Evolutionary conservation across 2,797 vertebrate genomes (phyloP), one percentile per base, ranked within the genome.

Genomic region (Lemur catta): DNA sequence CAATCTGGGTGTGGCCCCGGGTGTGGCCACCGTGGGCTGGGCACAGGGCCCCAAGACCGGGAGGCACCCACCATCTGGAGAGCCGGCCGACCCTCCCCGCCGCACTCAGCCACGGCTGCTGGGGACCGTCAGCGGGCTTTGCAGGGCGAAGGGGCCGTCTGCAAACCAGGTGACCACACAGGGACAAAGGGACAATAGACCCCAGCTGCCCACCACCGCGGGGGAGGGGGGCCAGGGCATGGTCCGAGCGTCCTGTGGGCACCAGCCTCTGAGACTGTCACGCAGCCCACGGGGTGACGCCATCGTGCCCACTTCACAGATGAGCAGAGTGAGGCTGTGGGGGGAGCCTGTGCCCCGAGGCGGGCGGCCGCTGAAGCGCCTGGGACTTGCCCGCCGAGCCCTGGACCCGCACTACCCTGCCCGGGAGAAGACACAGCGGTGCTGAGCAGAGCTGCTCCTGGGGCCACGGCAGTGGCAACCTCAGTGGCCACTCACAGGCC

Each of bases 141-240:
- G 26, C 18, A 61, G 61, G 41, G 26, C 11, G 6, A 5, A 28
- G 18, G 13, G 11, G 52, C 55, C 1, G 14, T 9, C 20, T n/a
- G 28, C 52, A 28, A 52, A 69, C 10, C 65, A 65, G n/a, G 74
- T 38, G 28, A 8, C 9, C 1, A 2, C 15, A 41, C 7, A 2
- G 61, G 75, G 33, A 35, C 57, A 10, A 24, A 61, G 13, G 35
- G 22, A 28, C 81, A 35, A 46, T 0, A 50, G 41, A 18, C 18
- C 11, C 9, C 13, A 4, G 10, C 20, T 22, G 55, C 14, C 1
- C 4, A 6, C 8, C 8, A 76, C 41, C 3, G 3, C 0, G 0
- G 13, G 26, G 48, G 4, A 12, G 46, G 76, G 76, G 17, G 30
- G 30, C 11, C 8, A 6, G 17, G 65, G 9, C n/a, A 9, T 12